These are phyloP conservation scores for Diphyllodes magnificus DNA, from an alignment of 2,113 vertebrate species.

Conservation along the genomic window DNA sequence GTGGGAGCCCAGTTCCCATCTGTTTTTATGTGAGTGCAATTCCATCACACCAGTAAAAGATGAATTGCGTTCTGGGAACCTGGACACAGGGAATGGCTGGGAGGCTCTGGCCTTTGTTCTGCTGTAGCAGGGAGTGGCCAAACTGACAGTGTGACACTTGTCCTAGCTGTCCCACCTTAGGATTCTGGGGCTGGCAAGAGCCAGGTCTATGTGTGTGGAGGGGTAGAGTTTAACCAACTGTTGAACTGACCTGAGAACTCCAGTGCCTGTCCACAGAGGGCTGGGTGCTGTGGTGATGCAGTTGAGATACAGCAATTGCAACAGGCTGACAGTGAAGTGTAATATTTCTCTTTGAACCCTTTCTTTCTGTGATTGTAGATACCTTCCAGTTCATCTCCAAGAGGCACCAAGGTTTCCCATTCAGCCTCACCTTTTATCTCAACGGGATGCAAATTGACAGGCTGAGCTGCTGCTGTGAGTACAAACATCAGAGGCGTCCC, in stretches of 20 bases:
- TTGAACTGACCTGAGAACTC: not conserved
- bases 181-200: not conserved
- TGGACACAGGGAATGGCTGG: not conserved
- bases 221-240: not conserved
- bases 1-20: not conserved
- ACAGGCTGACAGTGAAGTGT: not conserved
- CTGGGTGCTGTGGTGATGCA: not conserved
- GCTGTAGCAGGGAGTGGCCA: not conserved
- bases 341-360: not conserved
- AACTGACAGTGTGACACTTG: not conserved
- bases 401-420: conserved; percentile 89
- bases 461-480: conserved; percentile 96
- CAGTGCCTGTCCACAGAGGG: not conserved
- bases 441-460: conserved; percentile 89
- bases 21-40: not conserved
- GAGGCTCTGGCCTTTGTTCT: not conserved
- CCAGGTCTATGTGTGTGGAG: not conserved
- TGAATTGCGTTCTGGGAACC: not conserved
- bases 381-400: conserved; percentile 86
- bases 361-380: conserved; percentile 70
- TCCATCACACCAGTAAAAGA: not conserved
- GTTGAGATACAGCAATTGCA: not conserved
- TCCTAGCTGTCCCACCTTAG: not conserved
- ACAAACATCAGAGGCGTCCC: conserved; percentile 80
- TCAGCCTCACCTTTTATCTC: conserved; percentile 93